These are phyloP conservation scores for Menidia menidia DNA, from an alignment of 2,797 vertebrate genomes.

Conservation along the genomic window DNA sequence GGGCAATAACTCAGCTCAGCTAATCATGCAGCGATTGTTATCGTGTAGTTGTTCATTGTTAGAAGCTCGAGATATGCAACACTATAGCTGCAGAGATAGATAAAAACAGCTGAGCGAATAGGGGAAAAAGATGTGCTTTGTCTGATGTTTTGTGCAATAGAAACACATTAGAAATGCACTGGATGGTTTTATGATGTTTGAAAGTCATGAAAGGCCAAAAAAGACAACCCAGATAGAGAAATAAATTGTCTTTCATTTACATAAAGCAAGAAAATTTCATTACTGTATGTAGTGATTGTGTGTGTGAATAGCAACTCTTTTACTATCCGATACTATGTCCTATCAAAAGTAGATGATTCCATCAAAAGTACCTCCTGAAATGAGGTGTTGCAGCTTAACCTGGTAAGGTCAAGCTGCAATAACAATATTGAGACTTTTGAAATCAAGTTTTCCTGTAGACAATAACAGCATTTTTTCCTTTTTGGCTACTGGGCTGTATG, in stretches of 20 bases:
- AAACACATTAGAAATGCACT: background rate
- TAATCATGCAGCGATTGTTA: constrained; percentile 67
- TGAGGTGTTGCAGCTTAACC: background rate
- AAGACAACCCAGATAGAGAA: background rate
- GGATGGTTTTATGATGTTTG: background rate
- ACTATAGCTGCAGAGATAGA: constrained; percentile 13
- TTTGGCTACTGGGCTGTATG: background rate
- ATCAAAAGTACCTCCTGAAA: background rate
- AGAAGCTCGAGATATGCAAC: constrained; percentile 24
- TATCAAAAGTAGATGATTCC: background rate
- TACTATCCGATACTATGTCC: no score
- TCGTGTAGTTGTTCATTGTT: constrained; percentile 58
- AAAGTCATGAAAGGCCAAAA: background rate
- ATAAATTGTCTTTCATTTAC: background rate
- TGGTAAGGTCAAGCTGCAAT: background rate
- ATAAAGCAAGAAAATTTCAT: background rate
- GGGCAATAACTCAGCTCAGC: constrained; percentile 52
- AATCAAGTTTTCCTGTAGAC: background rate
- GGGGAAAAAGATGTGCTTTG: constrained; percentile 14
- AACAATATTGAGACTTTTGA: background rate
- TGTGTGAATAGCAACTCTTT: background rate
- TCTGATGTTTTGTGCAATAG: constrained; percentile 1
- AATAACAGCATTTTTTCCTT: background rate
- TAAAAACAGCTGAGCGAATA: constrained; percentile 4
- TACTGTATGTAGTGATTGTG: background rate